phyloP scores from a whole-genome alignment of 2,797 vertebrate genomes.

The Sarcophilus harrisii region DNA sequence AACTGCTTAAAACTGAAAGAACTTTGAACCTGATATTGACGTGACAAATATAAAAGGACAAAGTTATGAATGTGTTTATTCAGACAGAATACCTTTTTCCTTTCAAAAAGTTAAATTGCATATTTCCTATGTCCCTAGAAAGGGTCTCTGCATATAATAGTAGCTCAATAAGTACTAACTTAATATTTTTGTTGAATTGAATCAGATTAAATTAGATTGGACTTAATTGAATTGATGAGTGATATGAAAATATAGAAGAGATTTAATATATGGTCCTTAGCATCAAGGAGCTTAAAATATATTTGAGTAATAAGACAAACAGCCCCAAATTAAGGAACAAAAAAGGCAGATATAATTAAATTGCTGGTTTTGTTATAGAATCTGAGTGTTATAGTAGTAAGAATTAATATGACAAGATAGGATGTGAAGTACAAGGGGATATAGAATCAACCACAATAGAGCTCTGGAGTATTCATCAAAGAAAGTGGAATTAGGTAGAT shows the following conservation, averaged over 20 bases:
- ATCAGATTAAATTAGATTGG: not conserved
- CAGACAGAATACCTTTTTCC: not conserved
- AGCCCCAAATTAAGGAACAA: not conserved
- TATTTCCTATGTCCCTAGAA: not conserved
- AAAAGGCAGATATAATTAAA: not conserved
- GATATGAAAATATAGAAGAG: not conserved
- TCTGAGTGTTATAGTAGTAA: not conserved
- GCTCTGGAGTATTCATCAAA: not conserved
- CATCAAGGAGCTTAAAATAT: not conserved
- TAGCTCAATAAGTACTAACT: not conserved
- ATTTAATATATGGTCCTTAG: not conserved
- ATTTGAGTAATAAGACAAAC: not conserved
- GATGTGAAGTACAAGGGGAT: not conserved
- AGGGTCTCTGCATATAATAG: not conserved
- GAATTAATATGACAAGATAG: not conserved
- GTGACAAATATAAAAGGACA: not conserved
- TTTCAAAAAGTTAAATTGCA: not conserved
- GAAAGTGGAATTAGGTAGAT: not conserved
- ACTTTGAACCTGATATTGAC: not conserved
- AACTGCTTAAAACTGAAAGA: not conserved
- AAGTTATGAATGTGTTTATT: not conserved
- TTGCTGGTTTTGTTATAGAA: not conserved
- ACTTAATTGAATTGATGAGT: not conserved
- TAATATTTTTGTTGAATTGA: not conserved
- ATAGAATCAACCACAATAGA: not conserved